Evolutionary conservation across 2,888 invertebrate genomes (phyloP).

Genomic region (Pyrrhia umbra): DNA sequence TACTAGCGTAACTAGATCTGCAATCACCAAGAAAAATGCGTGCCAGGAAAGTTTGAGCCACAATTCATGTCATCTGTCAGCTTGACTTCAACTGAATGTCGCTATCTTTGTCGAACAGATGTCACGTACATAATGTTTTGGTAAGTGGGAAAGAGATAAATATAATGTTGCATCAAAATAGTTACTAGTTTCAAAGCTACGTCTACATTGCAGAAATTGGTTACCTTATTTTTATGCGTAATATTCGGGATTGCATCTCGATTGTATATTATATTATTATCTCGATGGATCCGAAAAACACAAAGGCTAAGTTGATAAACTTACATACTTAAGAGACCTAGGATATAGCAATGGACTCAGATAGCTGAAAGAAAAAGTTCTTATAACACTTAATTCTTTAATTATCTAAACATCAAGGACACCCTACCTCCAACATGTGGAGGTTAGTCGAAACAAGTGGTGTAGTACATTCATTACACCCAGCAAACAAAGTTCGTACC

Average conservation of each 20-base stretch:
- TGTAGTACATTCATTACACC: conserved; percentile 75
- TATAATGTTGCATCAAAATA: too few relatives aligned
- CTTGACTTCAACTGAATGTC: too few relatives aligned
- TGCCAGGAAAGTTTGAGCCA: too few relatives aligned
- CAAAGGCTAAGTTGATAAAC: not conserved
- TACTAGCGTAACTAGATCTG: too few relatives aligned
- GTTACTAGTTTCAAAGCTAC: too few relatives aligned
- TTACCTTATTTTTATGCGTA: too few relatives aligned
- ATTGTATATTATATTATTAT: not conserved
- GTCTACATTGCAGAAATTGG: too few relatives aligned
- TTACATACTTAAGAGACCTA: conserved; percentile 5
- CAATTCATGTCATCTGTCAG: too few relatives aligned
- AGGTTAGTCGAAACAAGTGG: conserved; percentile 67
- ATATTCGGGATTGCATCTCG: not conserved
- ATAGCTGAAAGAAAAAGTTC: not conserved
- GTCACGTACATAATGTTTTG: too few relatives aligned
- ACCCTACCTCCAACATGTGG: conserved; percentile 52
- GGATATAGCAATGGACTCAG: conserved; percentile 17
- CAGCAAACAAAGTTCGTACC: conserved; percentile 73
- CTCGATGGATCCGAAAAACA: not conserved
- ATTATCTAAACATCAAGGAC: conserved; percentile 14
- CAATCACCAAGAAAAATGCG: too few relatives aligned
- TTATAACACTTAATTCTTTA: not conserved
- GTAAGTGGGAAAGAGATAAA: too few relatives aligned
- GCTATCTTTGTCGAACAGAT: too few relatives aligned